phyloP scores from a whole-genome alignment of 2,113 vertebrate species.

The Empidonax alnorum region DNA sequence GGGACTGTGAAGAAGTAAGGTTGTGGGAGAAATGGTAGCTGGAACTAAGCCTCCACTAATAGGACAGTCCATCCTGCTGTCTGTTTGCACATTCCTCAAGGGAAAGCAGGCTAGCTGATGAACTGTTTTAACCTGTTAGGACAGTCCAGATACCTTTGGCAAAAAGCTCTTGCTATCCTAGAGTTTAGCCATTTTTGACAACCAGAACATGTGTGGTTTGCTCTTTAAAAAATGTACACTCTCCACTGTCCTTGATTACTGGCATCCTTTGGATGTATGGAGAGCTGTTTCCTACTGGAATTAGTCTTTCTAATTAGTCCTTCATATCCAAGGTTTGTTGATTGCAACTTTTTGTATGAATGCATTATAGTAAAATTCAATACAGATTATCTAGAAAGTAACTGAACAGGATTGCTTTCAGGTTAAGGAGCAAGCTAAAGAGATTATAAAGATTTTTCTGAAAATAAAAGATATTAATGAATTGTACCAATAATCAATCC shows the following conservation, averaged over 20 bases:
- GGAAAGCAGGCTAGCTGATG: neutral
- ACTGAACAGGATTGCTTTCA: neutral
- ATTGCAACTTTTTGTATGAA: neutral
- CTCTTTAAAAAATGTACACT: neutral
- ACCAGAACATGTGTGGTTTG: neutral
- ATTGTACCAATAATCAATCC: neutral
- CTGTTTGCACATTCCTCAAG: neutral
- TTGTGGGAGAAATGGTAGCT: neutral
- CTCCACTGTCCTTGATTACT: neutral
- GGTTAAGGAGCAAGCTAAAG: neutral
- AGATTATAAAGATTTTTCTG: neutral
- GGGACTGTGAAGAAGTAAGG: neutral
- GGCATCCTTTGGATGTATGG: neutral
- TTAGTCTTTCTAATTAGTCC: neutral
- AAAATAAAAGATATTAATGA: neutral
- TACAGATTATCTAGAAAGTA: neutral
- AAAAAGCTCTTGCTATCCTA: neutral
- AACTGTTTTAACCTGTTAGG: neutral
- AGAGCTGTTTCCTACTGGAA: neutral
- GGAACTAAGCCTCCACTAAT: neutral
- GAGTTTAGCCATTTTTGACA: neutral
- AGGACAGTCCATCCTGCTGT: neutral
- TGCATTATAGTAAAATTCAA: neutral
- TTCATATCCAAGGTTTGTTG: neutral
- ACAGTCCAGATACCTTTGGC: neutral